Percentiles rank a stretch among this genome's conserved stretches.
phyloP scores from a whole-genome alignment of 2,113 vertebrate genomes.

The Oreotrochilus melanogaster region DNA sequence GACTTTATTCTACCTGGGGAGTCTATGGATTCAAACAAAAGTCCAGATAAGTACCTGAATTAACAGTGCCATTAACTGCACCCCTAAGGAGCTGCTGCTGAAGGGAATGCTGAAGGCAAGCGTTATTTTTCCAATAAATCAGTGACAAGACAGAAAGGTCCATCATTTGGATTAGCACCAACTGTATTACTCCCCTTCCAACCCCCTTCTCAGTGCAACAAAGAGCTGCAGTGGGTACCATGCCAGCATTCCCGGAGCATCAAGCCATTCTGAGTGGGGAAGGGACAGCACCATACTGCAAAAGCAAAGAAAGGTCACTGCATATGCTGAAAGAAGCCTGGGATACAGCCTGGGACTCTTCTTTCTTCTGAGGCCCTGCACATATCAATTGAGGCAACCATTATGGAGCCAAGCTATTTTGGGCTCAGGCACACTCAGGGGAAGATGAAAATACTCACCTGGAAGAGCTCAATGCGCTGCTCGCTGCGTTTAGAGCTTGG shows the following conservation, averaged over 20 bases:
- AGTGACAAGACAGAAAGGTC: background rate
- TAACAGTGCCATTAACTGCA: background rate
- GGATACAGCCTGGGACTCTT: background rate
- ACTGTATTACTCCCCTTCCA: background rate
- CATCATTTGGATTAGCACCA: background rate
- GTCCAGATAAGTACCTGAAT: background rate
- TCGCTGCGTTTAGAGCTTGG: constrained; percentile 87
- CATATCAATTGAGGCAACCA: background rate
- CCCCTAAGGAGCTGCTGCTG: background rate
- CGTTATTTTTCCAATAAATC: background rate
- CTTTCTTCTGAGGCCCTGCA: background rate
- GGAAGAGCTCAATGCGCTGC: constrained; percentile 97
- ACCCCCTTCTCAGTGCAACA: background rate
- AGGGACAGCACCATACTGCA: background rate
- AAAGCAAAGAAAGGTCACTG: background rate
- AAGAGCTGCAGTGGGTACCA: background rate
- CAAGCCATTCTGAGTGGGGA: background rate
- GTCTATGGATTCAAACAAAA: background rate
- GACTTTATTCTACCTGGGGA: background rate
- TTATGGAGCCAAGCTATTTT: background rate
- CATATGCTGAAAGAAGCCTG: background rate
- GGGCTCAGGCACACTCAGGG: background rate
- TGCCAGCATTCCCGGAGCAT: background rate
- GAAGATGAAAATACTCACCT: constrained; percentile 77
- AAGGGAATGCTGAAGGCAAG: background rate